phyloP scores from a whole-genome alignment of 2,797 vertebrate species.

The Telmatherina bonti region DNA sequence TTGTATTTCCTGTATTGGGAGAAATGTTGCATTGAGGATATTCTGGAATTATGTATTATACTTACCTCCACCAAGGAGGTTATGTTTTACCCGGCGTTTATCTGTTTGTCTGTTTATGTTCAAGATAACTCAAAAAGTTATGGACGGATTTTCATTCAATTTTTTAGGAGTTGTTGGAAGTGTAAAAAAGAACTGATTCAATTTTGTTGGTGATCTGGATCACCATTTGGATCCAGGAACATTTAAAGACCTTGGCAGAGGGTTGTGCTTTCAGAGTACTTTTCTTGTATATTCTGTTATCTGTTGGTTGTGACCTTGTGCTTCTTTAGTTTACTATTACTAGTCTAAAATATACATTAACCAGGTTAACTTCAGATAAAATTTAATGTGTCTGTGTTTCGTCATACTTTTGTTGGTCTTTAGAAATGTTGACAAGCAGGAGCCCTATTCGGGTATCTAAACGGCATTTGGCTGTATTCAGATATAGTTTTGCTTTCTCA shows the following conservation, averaged over 20 bases:
- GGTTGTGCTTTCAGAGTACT: too few relatives aligned
- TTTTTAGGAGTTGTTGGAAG: too few relatives aligned
- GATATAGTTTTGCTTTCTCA: conserved; percentile 8
- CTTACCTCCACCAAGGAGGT: too few relatives aligned
- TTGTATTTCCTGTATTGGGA: neutral
- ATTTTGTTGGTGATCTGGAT: too few relatives aligned
- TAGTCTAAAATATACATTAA: conserved; percentile 19
- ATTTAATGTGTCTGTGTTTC: neutral
- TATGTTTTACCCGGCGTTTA: too few relatives aligned
- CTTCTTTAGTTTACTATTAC: conserved; percentile 26
- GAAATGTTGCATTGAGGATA: conserved; percentile 3
- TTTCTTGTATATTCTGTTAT: neutral
- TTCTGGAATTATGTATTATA: neutral
- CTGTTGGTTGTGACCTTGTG: conserved; percentile 4
- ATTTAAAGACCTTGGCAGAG: too few relatives aligned
- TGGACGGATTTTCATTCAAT: too few relatives aligned
- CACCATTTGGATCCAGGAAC: too few relatives aligned
- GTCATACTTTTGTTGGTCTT: conserved; percentile 9
- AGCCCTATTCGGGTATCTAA: conserved; percentile 4
- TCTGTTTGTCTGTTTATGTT: too few relatives aligned
- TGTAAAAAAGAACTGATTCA: too few relatives aligned
- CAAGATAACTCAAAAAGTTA: too few relatives aligned
- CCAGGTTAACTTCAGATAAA: conserved; percentile 2
- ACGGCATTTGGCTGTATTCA: conserved; percentile 13
- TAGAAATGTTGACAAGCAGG: conserved; percentile 12